Evolutionary conservation across 2,888 invertebrate genomes (phyloP), one percentile per base, ranked within the genome.

Genomic region (Drosophila neotestacea): DNA sequence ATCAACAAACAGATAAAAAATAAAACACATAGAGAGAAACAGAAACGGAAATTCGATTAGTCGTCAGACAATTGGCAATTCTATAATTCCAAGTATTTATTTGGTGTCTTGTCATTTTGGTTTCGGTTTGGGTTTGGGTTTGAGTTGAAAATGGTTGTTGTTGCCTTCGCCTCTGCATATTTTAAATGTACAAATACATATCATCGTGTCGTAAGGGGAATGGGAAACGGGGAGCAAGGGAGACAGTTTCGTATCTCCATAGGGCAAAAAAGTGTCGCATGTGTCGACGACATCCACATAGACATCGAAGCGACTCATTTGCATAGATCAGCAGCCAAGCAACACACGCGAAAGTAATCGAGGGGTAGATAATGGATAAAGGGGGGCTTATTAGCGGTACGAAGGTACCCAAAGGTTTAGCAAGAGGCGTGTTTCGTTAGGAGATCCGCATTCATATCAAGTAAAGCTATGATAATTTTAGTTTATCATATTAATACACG

Each of bases 31-130:
- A 30, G 7, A 30, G 6, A 30, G 30, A 30, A 65, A 62, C 48
- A 13, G 44, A 55, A 70, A 73, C 77, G 77, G 77, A 77, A 77
- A 77, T 58, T 77, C 77, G 73, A 77, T 77, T 77, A 73, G 73
- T 48, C 36, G 38, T 7, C 59, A 44, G 59, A 42, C 73, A 77
- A 77, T 77, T 77, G 78, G 70, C 78, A 73, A 77, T 77, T 65
- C 54, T 60, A 63, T 65, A 65, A 69, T 70, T 67, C 47, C 2
- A 22, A 22, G 22, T 34, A 50, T 50, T 60, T 59, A 36, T 50
- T 50, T 50, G 11, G 50, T 50, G 34, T 50, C 13, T 66, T 69
- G 22, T 55, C 13, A 22, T 22, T 63, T 27, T 22, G 28, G 38
- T 50, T 59, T 41, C 28, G 16, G n/a, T 39, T 16, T 52, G 27